Percentiles rank a stretch among this genome's conserved stretches.
phyloP scores from a whole-genome alignment of 2,113 vertebrate genomes.

The Pachypanchax playfairii region DNA sequence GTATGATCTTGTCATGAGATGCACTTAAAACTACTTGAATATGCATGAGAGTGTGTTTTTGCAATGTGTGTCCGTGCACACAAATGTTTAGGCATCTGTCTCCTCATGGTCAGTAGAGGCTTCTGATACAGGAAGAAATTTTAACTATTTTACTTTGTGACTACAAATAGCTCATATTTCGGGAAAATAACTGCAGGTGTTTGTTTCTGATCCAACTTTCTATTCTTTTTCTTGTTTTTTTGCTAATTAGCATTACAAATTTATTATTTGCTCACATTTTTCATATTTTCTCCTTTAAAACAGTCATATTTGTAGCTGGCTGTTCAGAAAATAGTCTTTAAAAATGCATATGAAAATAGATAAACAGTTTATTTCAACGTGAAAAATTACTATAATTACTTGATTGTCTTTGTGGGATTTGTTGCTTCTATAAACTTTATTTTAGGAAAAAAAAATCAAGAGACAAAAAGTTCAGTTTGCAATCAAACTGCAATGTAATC shows the following conservation, averaged over 20 bases:
- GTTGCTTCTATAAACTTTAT: not conserved
- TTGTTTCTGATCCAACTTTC: not conserved
- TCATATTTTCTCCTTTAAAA: not conserved
- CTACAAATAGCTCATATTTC: no score
- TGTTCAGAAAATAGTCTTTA: no score
- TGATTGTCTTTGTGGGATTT: not conserved
- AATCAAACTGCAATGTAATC: slow-evolving; percentile 2
- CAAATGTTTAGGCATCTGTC: no score
- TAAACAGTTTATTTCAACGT: no score
- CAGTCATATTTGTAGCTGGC: not conserved
- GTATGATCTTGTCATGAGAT: no score
- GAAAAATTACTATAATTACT: no score
- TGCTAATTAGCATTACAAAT: slow-evolving; percentile 1
- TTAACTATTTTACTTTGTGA: no score
- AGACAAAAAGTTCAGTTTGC: not conserved
- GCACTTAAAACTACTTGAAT: no score
- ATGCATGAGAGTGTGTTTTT: no score
- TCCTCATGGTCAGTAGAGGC: no score
- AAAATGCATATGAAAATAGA: no score
- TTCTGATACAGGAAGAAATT: not conserved
- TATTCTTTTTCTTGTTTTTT: not conserved
- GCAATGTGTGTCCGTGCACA: no score
- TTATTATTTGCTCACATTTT: slow-evolving; percentile 3
- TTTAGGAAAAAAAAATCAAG: slow-evolving; percentile 2
- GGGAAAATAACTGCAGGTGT: not conserved